Evolutionary conservation across 2,113 vertebrate species (phyloP), one percentile per base, ranked within the genome.

Genomic region (Merops nubicus): DNA sequence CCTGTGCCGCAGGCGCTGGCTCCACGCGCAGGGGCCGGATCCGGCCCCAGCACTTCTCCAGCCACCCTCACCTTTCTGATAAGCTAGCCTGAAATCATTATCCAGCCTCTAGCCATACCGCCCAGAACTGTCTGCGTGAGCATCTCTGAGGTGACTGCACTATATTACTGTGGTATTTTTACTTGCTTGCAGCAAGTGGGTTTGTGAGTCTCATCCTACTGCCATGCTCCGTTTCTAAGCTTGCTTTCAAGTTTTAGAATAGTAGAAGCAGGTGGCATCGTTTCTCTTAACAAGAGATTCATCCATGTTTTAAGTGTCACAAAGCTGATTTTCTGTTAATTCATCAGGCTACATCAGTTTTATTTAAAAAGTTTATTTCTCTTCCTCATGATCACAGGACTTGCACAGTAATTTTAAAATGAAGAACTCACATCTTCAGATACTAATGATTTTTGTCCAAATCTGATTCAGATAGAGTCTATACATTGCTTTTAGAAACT

Each of bases 331-430:
- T 68, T 47, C 11, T 48, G 16, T 48, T 40, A 73, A 86, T 25
- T 68, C 36, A 78, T 19, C 53, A 63, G 40, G 76, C 47, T 86
- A 20, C 14, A 29, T 20, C 11, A 17, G 21, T 48, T 84, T 89
- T 63, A 43, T 92, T 85, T 4, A 74, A 92, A 93, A 94, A 93
- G 75, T 83, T 92, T 93, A 82, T 93, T 89, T 91, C 75, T 78
- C 22, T 73, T 76, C n/a, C 62, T 80, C 22, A 2, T 40, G 28
- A 81, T 40, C 11, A 3, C 28, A 50, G 51, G 50, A 63, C 38
- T 45, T 53, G 9, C 50, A 91, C 43, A 75, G 34, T 65, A 36
- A 62, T 69, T 89, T 72, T 80, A 77, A 77, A 93, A 91, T 79
- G 43, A 40, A 63, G 68, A 70, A 76, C 13, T 3, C 40, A 3